phyloP scores from a whole-genome alignment of 2,797 vertebrate genomes.

The Pipistrellus pygmaeus region DNA sequence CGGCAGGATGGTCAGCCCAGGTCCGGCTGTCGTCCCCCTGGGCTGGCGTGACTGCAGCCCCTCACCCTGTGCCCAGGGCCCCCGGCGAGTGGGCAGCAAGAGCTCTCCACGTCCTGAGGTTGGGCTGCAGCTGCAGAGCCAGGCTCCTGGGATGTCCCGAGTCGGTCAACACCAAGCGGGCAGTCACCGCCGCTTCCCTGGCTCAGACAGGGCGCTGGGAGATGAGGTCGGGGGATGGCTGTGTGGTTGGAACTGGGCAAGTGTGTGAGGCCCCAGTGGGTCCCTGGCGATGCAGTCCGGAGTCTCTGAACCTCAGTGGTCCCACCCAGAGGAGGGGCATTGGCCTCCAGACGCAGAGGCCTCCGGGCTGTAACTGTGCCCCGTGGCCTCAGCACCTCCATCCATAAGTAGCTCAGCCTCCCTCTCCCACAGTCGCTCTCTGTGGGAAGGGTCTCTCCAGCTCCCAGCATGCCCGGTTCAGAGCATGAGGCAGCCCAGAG shows the following conservation, averaged over 20 bases:
- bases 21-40: rapidly evolving
- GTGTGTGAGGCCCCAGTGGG: rapidly evolving
- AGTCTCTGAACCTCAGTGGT: not conserved
- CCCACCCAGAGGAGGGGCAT: not conserved
- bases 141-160: rapidly evolving
- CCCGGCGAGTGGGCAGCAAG: rapidly evolving
- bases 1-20: rapidly evolving
- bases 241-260: no score
- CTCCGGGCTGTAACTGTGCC: rapidly evolving
- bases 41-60: not conserved
- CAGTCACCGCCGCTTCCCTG: rapidly evolving
- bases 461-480: not conserved
- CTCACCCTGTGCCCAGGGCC: rapidly evolving
- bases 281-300: no score
- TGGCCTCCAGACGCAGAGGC: rapidly evolving
- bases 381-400: rapidly evolving
- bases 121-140: not conserved
- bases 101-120: not conserved
- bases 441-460: not conserved
- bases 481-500: not conserved
- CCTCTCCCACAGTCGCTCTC: not conserved
- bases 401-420: not conserved
- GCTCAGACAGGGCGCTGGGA: not conserved
- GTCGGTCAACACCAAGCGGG: rapidly evolving
- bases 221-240: no score